Base-by-base conservation (phyloP, 2,888 invertebrate genomes). In the Yponomeuta cagnagella region DNA sequence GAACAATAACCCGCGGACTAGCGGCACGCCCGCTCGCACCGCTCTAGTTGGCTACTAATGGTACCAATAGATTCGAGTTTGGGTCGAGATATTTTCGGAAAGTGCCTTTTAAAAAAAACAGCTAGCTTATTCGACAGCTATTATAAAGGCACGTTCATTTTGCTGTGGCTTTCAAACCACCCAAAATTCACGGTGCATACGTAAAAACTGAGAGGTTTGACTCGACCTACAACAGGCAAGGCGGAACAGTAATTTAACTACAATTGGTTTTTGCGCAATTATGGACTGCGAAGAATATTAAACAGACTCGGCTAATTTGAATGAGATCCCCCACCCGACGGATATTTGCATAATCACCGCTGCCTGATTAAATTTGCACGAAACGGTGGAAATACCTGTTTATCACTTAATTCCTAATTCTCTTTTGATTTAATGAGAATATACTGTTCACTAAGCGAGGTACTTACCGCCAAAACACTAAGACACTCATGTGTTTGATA, bases 291-390 rank as follows among this genome's bases (percentile, higher is more conserved):
- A 58, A 58, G 52, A 58, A 58, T 58, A 58, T 58, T 58, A 58
- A 58, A 58, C 72, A 76, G 74, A 76, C 82, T 78, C 83, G 80
- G 80, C 79, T 83, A 82, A 86, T 84, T 85, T 83, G 80, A 84
- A 86, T 83, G 82, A 80, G n/a, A 64, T 64, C 64, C 64, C n/a
- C 64, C 4, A 15, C 15, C 52, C 52, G 52, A 58, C 52, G 15
- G 52, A 33, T 31, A 88, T 88, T 87, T 83, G 76, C 88, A 89
- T 89, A 88, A 88, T 83, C 88, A 85, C 86, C 80, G 76, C 75
- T 78, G 79, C 85, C 83, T 85, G 83, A 86, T 87, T 85, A 84
- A 87, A 85, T 85, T 85, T 86, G 85, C 80, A 86, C 74, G 73
- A 79, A 79, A 76, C 77, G 77, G 74, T 12, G 63, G 58, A 71